phyloP scores from a whole-genome alignment of 2,888 invertebrate species.

The Lapara coniferarum region DNA sequence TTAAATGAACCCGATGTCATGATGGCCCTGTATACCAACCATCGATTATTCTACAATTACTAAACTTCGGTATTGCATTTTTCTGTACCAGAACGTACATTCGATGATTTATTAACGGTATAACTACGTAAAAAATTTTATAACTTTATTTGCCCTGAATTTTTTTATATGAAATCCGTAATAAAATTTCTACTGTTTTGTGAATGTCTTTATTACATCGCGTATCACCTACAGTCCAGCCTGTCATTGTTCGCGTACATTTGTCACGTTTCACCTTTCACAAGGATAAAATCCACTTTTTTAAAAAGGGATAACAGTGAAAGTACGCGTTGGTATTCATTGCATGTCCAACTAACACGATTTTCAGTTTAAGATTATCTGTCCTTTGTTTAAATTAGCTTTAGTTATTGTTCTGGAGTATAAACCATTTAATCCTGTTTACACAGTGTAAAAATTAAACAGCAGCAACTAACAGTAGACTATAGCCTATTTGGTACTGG shows the following conservation, averaged over 20 bases:
- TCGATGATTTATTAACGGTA: no score
- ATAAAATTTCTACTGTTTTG: slow-evolving; percentile 1
- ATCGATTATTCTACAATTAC: no score
- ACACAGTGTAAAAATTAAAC: neutral
- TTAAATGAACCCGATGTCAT: no score
- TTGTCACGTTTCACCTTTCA: slow-evolving; percentile 6
- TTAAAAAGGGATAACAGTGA: neutral
- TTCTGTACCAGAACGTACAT: no score
- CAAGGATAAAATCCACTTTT: slow-evolving; percentile 5
- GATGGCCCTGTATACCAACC: no score
- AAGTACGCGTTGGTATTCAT: neutral
- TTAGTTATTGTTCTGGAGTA: no score
- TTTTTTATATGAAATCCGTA: neutral
- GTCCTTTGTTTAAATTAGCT: neutral
- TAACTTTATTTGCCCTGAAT: no score
- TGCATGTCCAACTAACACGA: neutral
- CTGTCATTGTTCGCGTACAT: slow-evolving; percentile 1
- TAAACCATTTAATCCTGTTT: neutral
- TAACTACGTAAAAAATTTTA: no score
- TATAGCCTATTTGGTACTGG: no score
- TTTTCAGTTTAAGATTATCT: neutral
- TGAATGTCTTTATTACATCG: neutral
- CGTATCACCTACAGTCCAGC: slow-evolving; percentile 5
- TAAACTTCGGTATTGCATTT: no score
- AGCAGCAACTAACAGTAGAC: no score